Conservation (phyloP, 1,140 invertebrate species). For the Apis cerana region DNA sequence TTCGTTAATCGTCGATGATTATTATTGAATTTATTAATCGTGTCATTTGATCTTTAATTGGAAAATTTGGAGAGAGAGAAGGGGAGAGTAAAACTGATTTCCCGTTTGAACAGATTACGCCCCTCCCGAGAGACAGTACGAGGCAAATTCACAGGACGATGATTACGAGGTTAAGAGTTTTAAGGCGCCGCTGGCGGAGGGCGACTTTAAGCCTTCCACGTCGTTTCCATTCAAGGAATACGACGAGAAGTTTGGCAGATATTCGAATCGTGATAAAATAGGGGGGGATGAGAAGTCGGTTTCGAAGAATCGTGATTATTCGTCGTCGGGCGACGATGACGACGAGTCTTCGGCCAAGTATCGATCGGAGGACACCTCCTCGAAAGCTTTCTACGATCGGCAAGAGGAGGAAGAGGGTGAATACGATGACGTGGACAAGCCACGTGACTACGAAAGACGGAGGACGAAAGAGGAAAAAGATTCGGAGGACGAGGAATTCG, state of each 20-base stretch:
- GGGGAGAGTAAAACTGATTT: not conserved
- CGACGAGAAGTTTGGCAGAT: constrained; percentile 71
- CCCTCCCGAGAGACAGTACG: constrained; percentile 47
- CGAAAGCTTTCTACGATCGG: constrained; percentile 32
- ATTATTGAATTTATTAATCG: not conserved
- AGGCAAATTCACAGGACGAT: constrained; percentile 45
- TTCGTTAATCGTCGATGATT: not conserved
- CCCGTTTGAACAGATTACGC: constrained; percentile 25
- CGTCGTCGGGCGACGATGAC: constrained; percentile 36
- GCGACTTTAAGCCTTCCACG: constrained; percentile 66
- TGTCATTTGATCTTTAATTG: too few relatives aligned
- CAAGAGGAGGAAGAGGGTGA: constrained; percentile 62
- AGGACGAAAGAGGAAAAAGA: constrained; percentile 32
- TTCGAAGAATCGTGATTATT: constrained; percentile 36
- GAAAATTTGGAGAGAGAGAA: not conserved
- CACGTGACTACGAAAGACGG: constrained; percentile 50
- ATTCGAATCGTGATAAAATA: constrained; percentile 21
- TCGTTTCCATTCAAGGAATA: constrained; percentile 70
- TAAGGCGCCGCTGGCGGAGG: constrained; percentile 45
- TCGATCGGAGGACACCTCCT: constrained; percentile 17
- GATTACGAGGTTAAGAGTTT: constrained; percentile 58
- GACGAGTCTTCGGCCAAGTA: constrained; percentile 41
- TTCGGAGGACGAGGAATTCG: constrained; percentile 72
- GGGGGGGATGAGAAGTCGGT: constrained; percentile 30
- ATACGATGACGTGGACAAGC: constrained; percentile 60